A percentile compares a stretch with the other conserved stretches of the same genome.
These are phyloP conservation scores for Pseudomyrmex concolor DNA, from an alignment of 1,140 invertebrate species.

Conservation along the genomic window DNA sequence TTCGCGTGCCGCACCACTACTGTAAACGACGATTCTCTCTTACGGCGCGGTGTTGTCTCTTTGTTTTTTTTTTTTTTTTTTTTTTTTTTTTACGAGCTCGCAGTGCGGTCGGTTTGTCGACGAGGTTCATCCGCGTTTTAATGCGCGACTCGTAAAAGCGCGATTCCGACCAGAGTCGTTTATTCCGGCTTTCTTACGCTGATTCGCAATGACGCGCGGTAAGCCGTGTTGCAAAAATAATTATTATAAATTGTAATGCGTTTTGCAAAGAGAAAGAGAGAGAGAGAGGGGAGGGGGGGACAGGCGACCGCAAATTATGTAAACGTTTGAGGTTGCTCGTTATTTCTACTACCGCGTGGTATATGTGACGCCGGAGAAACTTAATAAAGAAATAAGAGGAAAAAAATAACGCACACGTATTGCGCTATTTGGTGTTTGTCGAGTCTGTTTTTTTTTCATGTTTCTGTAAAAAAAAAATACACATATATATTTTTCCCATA, in stretches of 20 bases:
- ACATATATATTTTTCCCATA: not conserved
- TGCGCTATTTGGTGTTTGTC: too few species aligned
- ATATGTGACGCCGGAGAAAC: too few species aligned
- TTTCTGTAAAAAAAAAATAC: too few species aligned
- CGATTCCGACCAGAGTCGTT: not conserved
- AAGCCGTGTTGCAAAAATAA: not conserved
- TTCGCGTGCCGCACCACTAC: constrained; percentile 30
- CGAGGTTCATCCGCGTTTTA: constrained; percentile 52
- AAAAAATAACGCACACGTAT: too few species aligned
- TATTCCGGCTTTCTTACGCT: constrained; percentile 7
- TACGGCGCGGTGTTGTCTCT: constrained; percentile 17
- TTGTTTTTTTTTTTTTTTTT: not conserved
- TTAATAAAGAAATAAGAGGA: too few species aligned
- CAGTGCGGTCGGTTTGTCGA: not conserved
- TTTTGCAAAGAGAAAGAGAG: too few species aligned
- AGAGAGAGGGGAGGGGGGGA: too few species aligned
- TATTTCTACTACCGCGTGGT: too few species aligned
- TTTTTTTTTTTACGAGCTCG: constrained; percentile 23
- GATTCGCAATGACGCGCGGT: not conserved
- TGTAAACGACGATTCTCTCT: constrained; percentile 57
- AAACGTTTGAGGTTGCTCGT: too few species aligned
- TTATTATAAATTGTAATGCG: too few species aligned
- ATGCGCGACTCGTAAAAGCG: not conserved
- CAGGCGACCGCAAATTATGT: too few species aligned
- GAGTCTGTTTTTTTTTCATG: too few species aligned